phyloP scores from a whole-genome alignment of 2,797 vertebrate genomes.

The Microtus californicus region DNA sequence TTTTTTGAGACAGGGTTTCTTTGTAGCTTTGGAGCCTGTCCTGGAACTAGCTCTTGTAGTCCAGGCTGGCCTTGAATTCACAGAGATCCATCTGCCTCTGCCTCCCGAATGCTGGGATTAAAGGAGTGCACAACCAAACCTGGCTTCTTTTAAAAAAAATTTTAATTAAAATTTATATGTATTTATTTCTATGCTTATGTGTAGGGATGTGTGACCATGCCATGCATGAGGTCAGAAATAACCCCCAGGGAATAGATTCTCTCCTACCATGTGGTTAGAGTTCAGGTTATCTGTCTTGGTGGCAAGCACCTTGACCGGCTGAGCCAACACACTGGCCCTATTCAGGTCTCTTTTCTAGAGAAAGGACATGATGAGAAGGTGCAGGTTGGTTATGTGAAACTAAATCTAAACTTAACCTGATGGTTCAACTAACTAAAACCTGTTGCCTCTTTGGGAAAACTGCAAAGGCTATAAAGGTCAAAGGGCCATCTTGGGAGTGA shows the following conservation, averaged over 20 bases:
- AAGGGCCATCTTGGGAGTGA: slow-evolving; percentile 33
- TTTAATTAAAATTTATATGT: background rate
- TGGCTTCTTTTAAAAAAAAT: no score
- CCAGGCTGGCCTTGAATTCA: no score
- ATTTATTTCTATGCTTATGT: background rate
- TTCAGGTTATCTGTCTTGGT: background rate
- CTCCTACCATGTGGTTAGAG: background rate
- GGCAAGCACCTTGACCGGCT: background rate
- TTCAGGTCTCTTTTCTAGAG: slow-evolving; percentile 4
- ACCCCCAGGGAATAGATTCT: background rate
- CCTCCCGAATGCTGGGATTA: no score
- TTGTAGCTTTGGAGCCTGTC: no score
- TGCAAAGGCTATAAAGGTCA: slow-evolving; percentile 48
- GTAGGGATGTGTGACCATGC: background rate
- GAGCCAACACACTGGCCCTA: no score
- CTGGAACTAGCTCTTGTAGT: no score
- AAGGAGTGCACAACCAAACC: no score
- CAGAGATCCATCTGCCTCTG: no score
- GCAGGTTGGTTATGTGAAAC: slow-evolving; percentile 27
- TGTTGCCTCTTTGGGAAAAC: slow-evolving; percentile 14
- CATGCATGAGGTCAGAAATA: background rate
- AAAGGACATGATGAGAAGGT: background rate
- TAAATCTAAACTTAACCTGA: slow-evolving; percentile 19
- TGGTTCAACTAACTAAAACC: slow-evolving; percentile 19
- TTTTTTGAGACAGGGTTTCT: no score